Base-by-base conservation (phyloP, 2,797 vertebrate species). In the Antrozous pallidus region DNA sequence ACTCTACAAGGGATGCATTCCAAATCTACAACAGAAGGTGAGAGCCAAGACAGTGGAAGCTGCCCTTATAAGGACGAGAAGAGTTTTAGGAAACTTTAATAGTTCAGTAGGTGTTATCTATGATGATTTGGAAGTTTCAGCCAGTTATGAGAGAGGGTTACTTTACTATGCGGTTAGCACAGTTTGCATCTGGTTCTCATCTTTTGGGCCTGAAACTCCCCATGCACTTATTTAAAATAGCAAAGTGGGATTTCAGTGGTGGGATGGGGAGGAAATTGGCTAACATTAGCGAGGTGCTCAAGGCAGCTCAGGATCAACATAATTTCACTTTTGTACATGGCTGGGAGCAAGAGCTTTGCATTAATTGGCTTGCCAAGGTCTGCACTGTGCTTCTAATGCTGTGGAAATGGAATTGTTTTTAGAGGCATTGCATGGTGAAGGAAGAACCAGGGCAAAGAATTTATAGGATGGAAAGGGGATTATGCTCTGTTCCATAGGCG, bases 11-110 rank as follows among this genome's bases (percentile, higher is more conserved):
- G 73, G 93, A 94, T 90, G 3, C 54, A 70, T 75, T 94, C 49
- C 74, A 96, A 93, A 95, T 90, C 90, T 79, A 42, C 69, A 67
- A 54, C 75, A 63, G 56, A 51, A 80, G 61, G 56, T 36, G 45
- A 87, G 63, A 88, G 51, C n/a, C 84, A 67, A 69, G 69, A 51
- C 38, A 81, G 54, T 67, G 3, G 36, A 36, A 74, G 40, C 63
- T 75, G 69, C 28, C 69, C 90, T 93, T 86, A 51, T 84, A 91
- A 90, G 86, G 91, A 5, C 54, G 87, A 47, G 40, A 80, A 82
- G 70, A 63, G 36, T 74, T 83, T 40, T 47, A 49, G 36, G 70
- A 74, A 78, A 51, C 47, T 84, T 73, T 42, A 18, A 18, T 38
- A 85, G 45, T 16, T 40, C 28, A 24, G 16, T 82, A 67, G 45